Conservation (phyloP, 2,113 vertebrate genomes). For the Oncorhynchus masou region DNA sequence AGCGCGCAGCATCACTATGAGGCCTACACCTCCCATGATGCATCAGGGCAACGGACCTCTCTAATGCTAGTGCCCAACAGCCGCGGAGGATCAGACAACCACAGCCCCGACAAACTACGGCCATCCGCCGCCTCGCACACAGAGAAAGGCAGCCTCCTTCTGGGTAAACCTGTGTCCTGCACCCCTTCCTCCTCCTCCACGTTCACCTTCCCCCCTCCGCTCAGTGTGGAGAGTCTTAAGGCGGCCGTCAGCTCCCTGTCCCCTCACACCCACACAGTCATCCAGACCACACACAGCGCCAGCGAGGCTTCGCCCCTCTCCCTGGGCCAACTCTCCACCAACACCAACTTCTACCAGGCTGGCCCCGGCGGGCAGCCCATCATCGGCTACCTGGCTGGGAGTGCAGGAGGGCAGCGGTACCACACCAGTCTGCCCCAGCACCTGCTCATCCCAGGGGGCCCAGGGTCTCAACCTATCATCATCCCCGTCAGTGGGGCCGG, state of each 20-base stretch:
- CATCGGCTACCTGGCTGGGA: slow-evolving; percentile 86
- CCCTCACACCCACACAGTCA: slow-evolving; percentile 92
- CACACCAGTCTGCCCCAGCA: slow-evolving; percentile 87
- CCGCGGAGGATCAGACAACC: slow-evolving; percentile 61
- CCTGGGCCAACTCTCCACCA: slow-evolving; percentile 81
- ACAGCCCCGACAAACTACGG: slow-evolving; percentile 77
- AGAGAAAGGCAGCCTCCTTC: slow-evolving; percentile 78
- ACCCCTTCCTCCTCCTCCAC: slow-evolving; percentile 65
- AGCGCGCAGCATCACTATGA: slow-evolving; percentile 82
- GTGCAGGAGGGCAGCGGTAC: slow-evolving; percentile 71
- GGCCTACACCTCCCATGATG: slow-evolving; percentile 81
- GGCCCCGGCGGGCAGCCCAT: slow-evolving; percentile 83
- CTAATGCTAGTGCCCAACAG: slow-evolving; percentile 92
- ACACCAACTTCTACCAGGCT: slow-evolving; percentile 78
- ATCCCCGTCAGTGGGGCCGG: slow-evolving; percentile 84
- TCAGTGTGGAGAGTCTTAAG: slow-evolving; percentile 82
- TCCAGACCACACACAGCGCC: slow-evolving; percentile 89
- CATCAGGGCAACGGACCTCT: slow-evolving; percentile 81
- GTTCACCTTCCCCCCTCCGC: slow-evolving; percentile 76
- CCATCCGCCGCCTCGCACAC: slow-evolving; percentile 69
- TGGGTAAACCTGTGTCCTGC: slow-evolving; percentile 84
- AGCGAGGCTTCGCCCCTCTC: slow-evolving; percentile 81
- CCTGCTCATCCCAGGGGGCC: slow-evolving; percentile 88
- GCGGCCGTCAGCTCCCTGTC: slow-evolving; percentile 76
- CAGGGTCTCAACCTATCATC: slow-evolving; percentile 80